Evolutionary conservation across 2,797 vertebrate genomes (phyloP), one percentile per base, ranked within the genome.

Genomic region (Pampus argenteus): DNA sequence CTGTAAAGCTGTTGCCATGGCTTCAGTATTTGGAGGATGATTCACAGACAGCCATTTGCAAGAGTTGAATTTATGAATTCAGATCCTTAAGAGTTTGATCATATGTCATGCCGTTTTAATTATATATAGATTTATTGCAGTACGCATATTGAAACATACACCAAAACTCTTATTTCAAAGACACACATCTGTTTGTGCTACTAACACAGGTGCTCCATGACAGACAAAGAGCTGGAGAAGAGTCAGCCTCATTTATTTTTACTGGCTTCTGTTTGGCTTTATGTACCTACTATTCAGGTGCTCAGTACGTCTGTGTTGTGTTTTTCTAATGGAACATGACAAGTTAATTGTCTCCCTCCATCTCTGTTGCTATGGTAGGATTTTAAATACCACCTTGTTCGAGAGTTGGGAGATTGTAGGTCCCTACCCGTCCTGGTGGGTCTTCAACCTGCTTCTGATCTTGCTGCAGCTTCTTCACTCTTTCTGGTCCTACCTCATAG

Each of bases 331-430:
- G 20, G 71, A 70, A 64, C 29, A 25, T 26, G 34, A 56, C 8
- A 25, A 29, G n/a, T 54, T 76, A 69, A 86, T 59, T 8, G 50
- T 70, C 29, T 68, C 38, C 25, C 44, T 54, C 44, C 55, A 50
- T 57, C 29, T 76, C 25, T 86, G 28, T 66, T 74, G 29, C 74
- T 54, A 14, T 62, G 66, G 38, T 86, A 99, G 98, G 98, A 94
- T 99, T 93, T 94, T 99, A 91, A 98, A 99, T 74, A 96, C 95
- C 57, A 96, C 96, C 0, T 83, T 98, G 58, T 97, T 99, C 83
- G 98, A 99, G 94, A 95, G 98, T 84, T 98, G 97, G 95, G 97
- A 99, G 92, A 95, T 98, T 26, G 94, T 99, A 22, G 98, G 98
- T 44, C 96, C 95, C 59, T 99, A 95, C 88, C 98, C 98, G 6